Evolutionary conservation across 2,888 invertebrate species (phyloP).

Genomic region (Erebia aethiops): DNA sequence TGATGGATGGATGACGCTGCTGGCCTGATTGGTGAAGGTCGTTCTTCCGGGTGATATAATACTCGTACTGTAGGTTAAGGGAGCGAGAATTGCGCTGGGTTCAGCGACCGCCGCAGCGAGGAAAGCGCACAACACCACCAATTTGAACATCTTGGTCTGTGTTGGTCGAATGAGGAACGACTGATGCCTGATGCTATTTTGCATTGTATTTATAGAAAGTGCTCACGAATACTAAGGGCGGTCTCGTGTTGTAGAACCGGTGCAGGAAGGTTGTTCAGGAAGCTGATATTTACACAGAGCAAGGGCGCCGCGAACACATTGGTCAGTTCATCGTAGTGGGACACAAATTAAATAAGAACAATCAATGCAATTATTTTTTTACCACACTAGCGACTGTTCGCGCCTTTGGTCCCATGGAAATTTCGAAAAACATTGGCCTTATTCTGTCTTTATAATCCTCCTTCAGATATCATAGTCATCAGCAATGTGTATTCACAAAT

Average conservation of each 20-base stretch:
- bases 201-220: constrained; percentile 70
- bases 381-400: neutral
- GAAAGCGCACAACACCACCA: constrained; percentile 84
- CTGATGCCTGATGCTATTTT: constrained; percentile 59
- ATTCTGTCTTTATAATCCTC: too few relatives aligned
- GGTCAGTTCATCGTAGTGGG: constrained; percentile 59
- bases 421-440: neutral
- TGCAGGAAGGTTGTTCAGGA: constrained; percentile 67
- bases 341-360: constrained; percentile 30
- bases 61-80: constrained; percentile 52
- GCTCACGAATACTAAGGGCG: constrained; percentile 63
- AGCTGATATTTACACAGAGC: constrained; percentile 69
- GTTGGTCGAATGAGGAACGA: constrained; percentile 63
- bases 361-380: constrained; percentile 12
- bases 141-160: constrained; percentile 77
- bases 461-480: too few relatives aligned
- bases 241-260: constrained; percentile 69
- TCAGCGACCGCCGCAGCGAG: constrained; percentile 81
- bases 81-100: constrained; percentile 50
- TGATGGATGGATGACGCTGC: constrained; percentile 72
- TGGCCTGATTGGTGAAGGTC: constrained; percentile 65
- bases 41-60: constrained; percentile 60
- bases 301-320: constrained; percentile 60
- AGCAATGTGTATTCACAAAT: too few relatives aligned
- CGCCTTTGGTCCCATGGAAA: neutral